Base-by-base conservation (phyloP, 2,888 invertebrate species). In the Lochmaea crataegi region DNA sequence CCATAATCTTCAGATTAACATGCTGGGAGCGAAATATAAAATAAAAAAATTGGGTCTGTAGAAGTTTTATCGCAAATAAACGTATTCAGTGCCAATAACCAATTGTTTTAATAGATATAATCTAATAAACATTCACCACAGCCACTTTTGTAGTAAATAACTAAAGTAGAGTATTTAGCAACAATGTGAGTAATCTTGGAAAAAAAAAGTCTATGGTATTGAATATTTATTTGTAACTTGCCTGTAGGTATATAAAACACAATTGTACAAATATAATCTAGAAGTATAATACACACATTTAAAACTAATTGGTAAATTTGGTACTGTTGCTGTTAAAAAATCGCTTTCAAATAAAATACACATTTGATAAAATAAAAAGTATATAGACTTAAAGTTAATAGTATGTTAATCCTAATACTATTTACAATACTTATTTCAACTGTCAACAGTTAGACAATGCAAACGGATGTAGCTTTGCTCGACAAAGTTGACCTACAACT, bases 171-270 rank as follows among this genome's bases (percentile, higher is more conserved):
- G 32, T 38, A 38, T 45, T 45, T 45, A 45, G 45, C 3, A 11
- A 14, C 6, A n/a, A 5, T 48, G n/a, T n/a, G 48, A 48, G 48
- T 14, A 48, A 48, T 7, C n/a, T 48, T 48, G 12, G 7, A 12
- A 48, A 48, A 48, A n/a, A 48, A 2, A 48, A 48, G n/a, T 48
- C 6, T n/a, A 48, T 48, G 48, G 12, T 48, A 48, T 48, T 6
- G 48, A 48, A 48, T 48, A 48, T 48, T 48, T 48, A 48, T 48
- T 48, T 48, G n/a, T 48, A n/a, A n/a, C 48, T n/a, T 48, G n/a
- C n/a, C 6, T 14, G 14, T 48, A n/a, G n/a, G 7, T 48, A 6
- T 45, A 14, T 45, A 45, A 14, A 45, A 1, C 14, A 45, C 45
- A 45, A n/a, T 48, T n/a, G n/a, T 48, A 14, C 14, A 48, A 48